Evolutionary conservation across 2,797 vertebrate genomes (phyloP), one percentile per base, ranked within the genome.

Genomic region (Manis javanica): DNA sequence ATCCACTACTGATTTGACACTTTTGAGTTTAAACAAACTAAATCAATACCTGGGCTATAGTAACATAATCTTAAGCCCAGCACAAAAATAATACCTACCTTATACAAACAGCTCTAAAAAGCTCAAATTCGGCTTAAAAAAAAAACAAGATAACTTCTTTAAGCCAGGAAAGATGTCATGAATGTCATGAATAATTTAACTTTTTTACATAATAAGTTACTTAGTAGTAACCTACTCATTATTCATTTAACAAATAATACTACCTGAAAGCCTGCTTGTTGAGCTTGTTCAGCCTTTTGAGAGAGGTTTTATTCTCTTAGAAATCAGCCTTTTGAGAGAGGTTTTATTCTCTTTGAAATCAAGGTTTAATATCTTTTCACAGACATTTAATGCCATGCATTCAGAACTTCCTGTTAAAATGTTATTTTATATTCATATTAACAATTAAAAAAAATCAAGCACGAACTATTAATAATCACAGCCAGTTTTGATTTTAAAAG

Each of bases 131-230:
- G 31, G 7, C 63, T 59, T 71, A 71, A 69, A 88, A 79, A 88
- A 88, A 75, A 26, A 4, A 39, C 3, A 72, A 72, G 19, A 55
- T 34, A 85, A 86, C 15, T 8, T 72, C 77, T 95, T 72, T 71
- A 94, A 96, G 26, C 18, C 14, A 86, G 63, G 55, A 95, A 74
- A 86, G 49, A 93, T 64, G 15, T 12, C 79, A 51, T 51, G 29
- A 96, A 93, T 64, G 15, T 15, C 79, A 51, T 55, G 29, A 96
- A 95, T 87, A 83, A 86, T 94, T 95, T 95, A 97, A 97, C 90
- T 75, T 95, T 88, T 88, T 90, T 57, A 83, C 7, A 61, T 77
- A 85, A 95, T 34, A 84, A 37, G 19, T 96, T 78, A 97, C 53
- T 90, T 13, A 75, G 82, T 61, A 69, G 55, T 83, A 83, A 82